Conservation (phyloP, 2,888 invertebrate species). For the Heteromurus nitidus region DNA sequence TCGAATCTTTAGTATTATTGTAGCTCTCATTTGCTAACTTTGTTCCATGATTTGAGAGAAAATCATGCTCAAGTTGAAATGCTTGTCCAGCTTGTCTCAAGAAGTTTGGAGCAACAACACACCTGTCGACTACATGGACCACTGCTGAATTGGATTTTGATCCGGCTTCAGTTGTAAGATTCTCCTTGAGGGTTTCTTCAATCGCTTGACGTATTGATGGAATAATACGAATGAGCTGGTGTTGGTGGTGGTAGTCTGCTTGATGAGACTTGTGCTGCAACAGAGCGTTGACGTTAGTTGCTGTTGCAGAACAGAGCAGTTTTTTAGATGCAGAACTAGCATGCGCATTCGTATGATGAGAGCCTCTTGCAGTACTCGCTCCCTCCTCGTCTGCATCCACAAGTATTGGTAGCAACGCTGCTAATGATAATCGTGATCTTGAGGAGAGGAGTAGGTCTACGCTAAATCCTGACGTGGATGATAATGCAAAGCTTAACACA, state of each 20-base stretch:
- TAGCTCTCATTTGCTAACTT: background rate
- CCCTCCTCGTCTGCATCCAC: background rate
- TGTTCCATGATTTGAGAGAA: background rate
- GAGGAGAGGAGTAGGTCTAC: background rate
- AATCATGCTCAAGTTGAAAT: background rate
- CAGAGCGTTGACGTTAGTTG: constrained; percentile 9
- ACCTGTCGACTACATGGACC: background rate
- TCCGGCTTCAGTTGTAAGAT: background rate
- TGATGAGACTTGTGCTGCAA: background rate
- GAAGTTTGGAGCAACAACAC: background rate
- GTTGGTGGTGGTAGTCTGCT: background rate
- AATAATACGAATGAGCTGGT: too few species aligned
- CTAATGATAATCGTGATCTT: background rate
- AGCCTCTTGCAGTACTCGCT: too few species aligned
- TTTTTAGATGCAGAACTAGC: too few species aligned
- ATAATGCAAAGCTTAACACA: background rate
- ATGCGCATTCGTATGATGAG: too few species aligned
- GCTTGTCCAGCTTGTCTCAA: background rate
- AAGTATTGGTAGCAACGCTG: background rate
- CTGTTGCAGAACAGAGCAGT: constrained; percentile 38
- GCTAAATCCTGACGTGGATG: background rate
- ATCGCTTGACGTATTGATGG: too few species aligned
- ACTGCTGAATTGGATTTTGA: background rate
- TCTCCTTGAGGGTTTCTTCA: background rate
- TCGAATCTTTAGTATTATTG: background rate